Conservation (phyloP, 2,797 vertebrate species). For the Neosilurus mollespiculum region DNA sequence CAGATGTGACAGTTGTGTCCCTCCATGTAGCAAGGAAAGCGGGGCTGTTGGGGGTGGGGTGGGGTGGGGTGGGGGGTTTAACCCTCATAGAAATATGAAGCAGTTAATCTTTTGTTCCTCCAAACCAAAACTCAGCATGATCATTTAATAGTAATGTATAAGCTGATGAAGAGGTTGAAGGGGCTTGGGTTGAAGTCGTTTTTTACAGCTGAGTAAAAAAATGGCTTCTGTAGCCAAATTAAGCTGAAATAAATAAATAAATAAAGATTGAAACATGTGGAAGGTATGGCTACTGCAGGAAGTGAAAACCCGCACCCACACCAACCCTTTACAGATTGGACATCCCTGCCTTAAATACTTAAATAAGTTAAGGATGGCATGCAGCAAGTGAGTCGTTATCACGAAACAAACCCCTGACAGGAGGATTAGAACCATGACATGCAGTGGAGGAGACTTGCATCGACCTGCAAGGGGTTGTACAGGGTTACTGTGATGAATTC, state of each 20-base stretch:
- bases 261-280: no score
- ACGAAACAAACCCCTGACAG: neutral
- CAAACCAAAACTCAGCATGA: constrained; percentile 56
- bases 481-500: no score
- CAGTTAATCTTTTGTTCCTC: constrained; percentile 59
- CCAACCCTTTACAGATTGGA: no score
- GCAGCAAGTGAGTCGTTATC: no score
- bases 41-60: neutral
- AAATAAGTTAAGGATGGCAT: no score
- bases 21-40: constrained; percentile 33
- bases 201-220: neutral
- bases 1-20: constrained; percentile 60
- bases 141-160: constrained; percentile 61
- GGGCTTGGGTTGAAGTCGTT: constrained; percentile 35
- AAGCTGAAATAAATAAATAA: no score
- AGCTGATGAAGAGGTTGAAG: constrained; percentile 51
- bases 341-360: no score
- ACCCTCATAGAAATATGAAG: constrained; percentile 63
- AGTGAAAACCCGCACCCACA: no score
- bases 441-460: no score
- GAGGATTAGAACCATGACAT: no score
- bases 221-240: neutral
- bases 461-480: no score
- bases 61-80: constrained; percentile 35
- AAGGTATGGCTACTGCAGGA: no score